Conservation (phyloP, 1,140 invertebrate species). For the Drosophila paulistorum region DNA sequence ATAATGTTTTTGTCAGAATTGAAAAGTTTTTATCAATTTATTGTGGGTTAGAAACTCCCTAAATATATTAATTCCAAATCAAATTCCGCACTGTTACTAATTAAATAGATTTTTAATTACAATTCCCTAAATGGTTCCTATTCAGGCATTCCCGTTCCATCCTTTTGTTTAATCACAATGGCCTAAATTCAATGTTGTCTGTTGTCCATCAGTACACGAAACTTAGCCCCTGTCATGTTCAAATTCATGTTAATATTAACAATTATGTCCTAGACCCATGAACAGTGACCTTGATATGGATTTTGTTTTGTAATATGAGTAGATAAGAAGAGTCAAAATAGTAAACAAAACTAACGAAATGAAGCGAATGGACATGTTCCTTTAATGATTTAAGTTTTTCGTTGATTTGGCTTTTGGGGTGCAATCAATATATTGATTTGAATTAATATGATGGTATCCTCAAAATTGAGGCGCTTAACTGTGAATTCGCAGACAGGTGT, state of each 20-base stretch:
- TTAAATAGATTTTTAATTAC: conserved; percentile 3
- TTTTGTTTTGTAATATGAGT: conserved; percentile 1
- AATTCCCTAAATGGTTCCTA: not conserved
- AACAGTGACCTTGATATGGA: conserved; percentile 33
- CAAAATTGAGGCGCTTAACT: conserved; percentile 24
- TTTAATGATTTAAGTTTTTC: conserved; percentile 31
- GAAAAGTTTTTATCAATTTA: too few relatives aligned
- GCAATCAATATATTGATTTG: conserved; percentile 71
- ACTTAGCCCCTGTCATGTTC: not conserved
- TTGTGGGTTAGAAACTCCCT: too few relatives aligned
- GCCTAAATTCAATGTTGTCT: conserved; percentile 21
- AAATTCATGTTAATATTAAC: not conserved
- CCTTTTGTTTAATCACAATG: conserved; percentile 19
- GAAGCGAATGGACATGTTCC: conserved; percentile 27
- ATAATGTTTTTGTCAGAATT: too few relatives aligned
- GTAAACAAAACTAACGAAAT: conserved; percentile 6
- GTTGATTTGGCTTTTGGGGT: not conserved
- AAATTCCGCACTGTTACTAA: not conserved
- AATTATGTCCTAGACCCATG: conserved; percentile 6
- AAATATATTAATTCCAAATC: not conserved
- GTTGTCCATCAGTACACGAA: conserved; percentile 13
- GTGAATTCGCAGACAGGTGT: conserved; percentile 18
- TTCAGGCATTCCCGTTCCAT: conserved; percentile 1
- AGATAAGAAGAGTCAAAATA: conserved; percentile 2
- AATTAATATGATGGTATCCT: conserved; percentile 27